These are phyloP conservation scores for Congeria kusceri DNA, from an alignment of 2,888 invertebrate genomes.

Conservation along the genomic window DNA sequence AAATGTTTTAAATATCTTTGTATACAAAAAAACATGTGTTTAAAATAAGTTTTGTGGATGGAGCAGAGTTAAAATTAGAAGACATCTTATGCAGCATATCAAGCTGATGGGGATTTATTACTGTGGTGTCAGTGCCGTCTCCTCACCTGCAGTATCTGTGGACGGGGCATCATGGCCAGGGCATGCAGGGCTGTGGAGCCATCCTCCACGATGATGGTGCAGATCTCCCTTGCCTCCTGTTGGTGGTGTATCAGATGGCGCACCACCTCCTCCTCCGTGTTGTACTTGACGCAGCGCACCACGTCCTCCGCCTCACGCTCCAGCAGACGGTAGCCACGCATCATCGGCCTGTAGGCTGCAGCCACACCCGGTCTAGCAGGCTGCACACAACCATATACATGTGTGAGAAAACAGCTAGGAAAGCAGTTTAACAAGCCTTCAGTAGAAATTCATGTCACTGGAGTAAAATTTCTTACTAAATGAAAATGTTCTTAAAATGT, in stretches of 20 bases:
- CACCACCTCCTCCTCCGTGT: constrained; percentile 67
- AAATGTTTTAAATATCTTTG: too few relatives aligned
- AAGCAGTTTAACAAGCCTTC: too few relatives aligned
- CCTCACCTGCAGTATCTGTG: constrained; percentile 65
- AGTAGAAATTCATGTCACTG: too few relatives aligned
- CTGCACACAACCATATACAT: too few relatives aligned
- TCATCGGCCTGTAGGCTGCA: constrained; percentile 16
- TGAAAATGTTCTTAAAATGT: too few relatives aligned
- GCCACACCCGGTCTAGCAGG: too few relatives aligned
- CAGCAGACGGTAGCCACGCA: constrained; percentile 64
- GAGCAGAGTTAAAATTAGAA: not conserved
- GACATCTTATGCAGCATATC: not conserved
- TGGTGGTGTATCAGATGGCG: constrained; percentile 64
- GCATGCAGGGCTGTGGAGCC: constrained; percentile 77
- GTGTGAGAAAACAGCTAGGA: too few relatives aligned
- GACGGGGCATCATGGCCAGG: constrained; percentile 71
- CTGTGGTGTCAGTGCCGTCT: not conserved
- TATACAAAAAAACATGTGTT: too few relatives aligned
- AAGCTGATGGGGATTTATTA: not conserved
- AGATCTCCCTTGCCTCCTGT: constrained; percentile 69
- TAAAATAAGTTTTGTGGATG: too few relatives aligned
- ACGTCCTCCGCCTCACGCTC: constrained; percentile 70
- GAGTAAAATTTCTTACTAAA: too few relatives aligned
- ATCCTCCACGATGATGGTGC: constrained; percentile 74
- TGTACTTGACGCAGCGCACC: constrained; percentile 65